Conservation (phyloP, 2,113 vertebrate genomes). For the Caretta caretta region DNA sequence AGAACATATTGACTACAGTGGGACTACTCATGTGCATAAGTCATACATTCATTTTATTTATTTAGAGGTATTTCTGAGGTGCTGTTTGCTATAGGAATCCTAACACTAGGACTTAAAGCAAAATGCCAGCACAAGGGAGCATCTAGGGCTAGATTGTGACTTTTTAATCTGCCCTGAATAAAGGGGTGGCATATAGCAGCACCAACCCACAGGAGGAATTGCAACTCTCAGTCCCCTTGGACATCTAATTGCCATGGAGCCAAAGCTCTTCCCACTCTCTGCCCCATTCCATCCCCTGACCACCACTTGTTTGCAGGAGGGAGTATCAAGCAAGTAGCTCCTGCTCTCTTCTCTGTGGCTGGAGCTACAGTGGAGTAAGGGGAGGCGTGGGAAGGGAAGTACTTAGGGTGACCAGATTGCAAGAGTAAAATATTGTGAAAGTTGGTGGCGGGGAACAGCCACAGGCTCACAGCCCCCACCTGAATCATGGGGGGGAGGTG, state of each 20-base stretch:
- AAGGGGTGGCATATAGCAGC: not conserved
- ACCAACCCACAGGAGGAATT: not conserved
- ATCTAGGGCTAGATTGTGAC: not conserved
- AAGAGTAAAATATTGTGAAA: too few relatives aligned
- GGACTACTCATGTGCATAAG: not conserved
- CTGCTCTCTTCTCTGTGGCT: not conserved
- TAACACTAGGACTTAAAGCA: not conserved
- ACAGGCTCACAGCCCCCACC: too few relatives aligned
- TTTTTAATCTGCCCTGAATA: not conserved
- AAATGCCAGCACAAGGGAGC: not conserved
- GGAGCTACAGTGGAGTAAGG: not conserved
- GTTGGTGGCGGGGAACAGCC: too few relatives aligned
- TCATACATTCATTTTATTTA: not conserved
- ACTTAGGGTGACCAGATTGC: too few relatives aligned
- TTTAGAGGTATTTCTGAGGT: not conserved
- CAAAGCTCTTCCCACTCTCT: not conserved
- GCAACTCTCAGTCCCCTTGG: not conserved
- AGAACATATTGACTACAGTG: not conserved
- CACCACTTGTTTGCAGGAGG: not conserved
- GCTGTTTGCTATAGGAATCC: not conserved
- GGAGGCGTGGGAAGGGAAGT: accelerated
- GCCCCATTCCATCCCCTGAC: not conserved
- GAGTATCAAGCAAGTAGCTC: not conserved
- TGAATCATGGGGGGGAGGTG: too few relatives aligned
- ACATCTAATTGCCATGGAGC: not conserved